Base-by-base conservation (phyloP, 1,140 invertebrate genomes). In the Saxidomus purpurata region DNA sequence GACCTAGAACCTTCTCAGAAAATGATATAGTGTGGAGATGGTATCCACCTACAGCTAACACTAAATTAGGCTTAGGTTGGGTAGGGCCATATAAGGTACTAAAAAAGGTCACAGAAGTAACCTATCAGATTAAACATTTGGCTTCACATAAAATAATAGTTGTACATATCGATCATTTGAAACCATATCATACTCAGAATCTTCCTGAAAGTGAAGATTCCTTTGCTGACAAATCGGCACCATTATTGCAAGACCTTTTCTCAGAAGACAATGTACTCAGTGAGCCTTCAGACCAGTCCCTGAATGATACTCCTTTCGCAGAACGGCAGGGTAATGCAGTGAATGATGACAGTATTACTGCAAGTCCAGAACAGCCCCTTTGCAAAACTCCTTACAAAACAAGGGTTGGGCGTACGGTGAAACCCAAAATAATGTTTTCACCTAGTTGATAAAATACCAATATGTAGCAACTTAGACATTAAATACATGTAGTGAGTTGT, bases 11-110 rank as follows among this genome's bases (percentile, higher is more conserved):
- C 6, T 31, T 67, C 28, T 67, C n/a, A 6, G 13, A 67, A n/a
- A 67, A 80, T 22, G 77, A 80, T 80, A 31, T 80, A n/a, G 49
- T 80, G 9, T 55, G 77, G 77, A 38, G 77, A 40, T 80, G 77
- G 47, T 80, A 80, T 43, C 77, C 77, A n/a, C 36, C 43, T 47
- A 28, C 77, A 47, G 77, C 77, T 8, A 52, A 40, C 28, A 19
- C 43, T 17, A 77, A 77, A 47, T 77, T 77, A 25, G 74, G 74
- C 1, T 47, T 77, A 80, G 77, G 77, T 9, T 80, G 77, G 77
- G 49, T 55, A 8, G 77, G 77, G 28, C 77, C 77, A 9, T 80
- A 80, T 25, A 80, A 80, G 49, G 49, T 80, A 3, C 28, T 80
- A 17, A 49, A 43, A 55, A 80, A 77, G 49, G 77, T 80, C n/a